phyloP scores from a whole-genome alignment of 2,113 vertebrate species.

The Machaerirhynchus nigripectus region DNA sequence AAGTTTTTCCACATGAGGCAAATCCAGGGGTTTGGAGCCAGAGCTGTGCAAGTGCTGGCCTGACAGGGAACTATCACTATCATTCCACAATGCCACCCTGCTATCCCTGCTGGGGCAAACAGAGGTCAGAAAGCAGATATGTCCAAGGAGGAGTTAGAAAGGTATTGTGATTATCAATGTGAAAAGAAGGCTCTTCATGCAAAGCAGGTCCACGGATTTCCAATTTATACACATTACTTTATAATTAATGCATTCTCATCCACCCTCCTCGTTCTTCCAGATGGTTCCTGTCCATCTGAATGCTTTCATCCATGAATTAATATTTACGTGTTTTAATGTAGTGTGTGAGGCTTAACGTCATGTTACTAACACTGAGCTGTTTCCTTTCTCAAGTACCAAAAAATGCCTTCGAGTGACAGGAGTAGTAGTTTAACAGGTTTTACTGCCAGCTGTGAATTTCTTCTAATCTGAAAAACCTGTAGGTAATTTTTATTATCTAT shows the following conservation, averaged over 20 bases:
- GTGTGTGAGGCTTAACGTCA: not conserved
- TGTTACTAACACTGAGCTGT: not conserved
- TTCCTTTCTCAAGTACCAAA: not conserved
- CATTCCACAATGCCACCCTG: not conserved
- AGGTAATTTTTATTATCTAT: not conserved
- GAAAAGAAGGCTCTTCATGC: not conserved
- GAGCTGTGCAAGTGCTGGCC: not conserved
- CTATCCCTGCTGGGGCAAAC: not conserved
- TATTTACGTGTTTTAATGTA: not conserved
- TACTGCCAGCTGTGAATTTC: not conserved
- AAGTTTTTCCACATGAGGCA: not conserved
- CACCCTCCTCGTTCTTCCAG: not conserved
- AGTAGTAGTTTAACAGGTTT: not conserved
- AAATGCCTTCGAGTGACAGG: not conserved
- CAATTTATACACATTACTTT: not conserved
- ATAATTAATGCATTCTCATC: not conserved
- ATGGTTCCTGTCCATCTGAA: not conserved
- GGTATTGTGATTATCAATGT: not conserved
- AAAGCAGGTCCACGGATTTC: not conserved
- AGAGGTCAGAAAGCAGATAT: not conserved
- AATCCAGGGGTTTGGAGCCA: not conserved
- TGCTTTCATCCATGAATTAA: not conserved
- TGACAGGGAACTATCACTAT: not conserved
- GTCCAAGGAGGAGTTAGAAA: not conserved
- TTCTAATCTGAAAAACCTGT: not conserved